Evolutionary conservation across 92 coral and sea anemone genomes (phyloP), one percentile per base, ranked within the genome.

Genomic region (Palythoa grandiflora): DNA sequence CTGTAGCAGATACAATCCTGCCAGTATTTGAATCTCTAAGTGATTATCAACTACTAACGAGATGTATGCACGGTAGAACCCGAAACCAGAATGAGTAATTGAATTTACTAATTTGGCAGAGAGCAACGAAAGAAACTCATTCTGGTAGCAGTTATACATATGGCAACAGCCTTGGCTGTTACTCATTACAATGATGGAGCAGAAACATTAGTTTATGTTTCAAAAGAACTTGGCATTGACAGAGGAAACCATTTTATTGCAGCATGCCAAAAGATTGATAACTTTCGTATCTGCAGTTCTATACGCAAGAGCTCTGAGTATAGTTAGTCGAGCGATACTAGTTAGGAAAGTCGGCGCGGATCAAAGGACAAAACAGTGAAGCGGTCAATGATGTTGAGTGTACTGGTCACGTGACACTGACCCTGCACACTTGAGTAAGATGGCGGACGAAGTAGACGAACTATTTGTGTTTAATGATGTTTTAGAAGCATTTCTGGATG

Each of bases 41-140:
- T 53, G 74, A 54, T 19, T 35, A 14, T 20, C 66, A 80, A 47
- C 83, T 90, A 19, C 83, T 79, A 19, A 68, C 83, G 53, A 13
- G 77, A 36, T 87, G 93, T 73, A 75, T 90, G 1, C 93, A 90
- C 65, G 88, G 93, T 66, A 91, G 91, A 11, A 84, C 91, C 11
- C 91, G 88, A 54, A 91, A 91, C 85, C 94, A 91, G 83, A 91
- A 88, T 84, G 92, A 88, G 90, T 91, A 91, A 44, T 68, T 91
- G 89, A 91, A 91, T 77, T 91, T 89, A 71, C 85, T 91, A 39
- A 88, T 91, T 48, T 91, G 94, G 94, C 94, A 91, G 73, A 79
- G 88, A 44, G 94, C 92, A 17, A 85, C 91, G 6, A 91, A 91
- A 80, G 91, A 87, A 85, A 91, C 89, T 5, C 90, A 90, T 73